These are phyloP conservation scores for Ganaspis sp. DNA, from an alignment of 1,140 invertebrate species.

Conservation along the genomic window DNA sequence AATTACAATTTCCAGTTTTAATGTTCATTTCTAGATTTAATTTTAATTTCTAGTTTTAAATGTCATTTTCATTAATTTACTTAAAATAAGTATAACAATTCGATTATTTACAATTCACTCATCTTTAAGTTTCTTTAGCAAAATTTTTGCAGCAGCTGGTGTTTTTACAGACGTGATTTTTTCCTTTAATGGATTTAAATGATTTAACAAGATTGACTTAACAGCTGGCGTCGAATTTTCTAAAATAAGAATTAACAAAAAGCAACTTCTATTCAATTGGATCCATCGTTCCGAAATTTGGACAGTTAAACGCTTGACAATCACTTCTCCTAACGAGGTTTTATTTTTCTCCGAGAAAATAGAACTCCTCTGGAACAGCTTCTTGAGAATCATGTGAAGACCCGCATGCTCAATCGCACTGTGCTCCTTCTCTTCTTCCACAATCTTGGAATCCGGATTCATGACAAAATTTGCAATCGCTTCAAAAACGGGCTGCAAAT, in stretches of 20 bases:
- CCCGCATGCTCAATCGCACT: conserved; percentile 87
- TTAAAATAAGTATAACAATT: background rate
- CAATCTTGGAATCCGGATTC: conserved; percentile 69
- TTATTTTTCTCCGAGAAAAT: conserved; percentile 62
- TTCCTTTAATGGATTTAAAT: conserved; percentile 44
- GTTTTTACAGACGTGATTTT: conserved; percentile 68
- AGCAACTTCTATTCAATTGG: conserved; percentile 79
- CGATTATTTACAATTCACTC: conserved; percentile 32
- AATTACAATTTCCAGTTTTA: background rate
- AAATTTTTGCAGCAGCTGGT: conserved; percentile 76
- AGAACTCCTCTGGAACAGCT: conserved; percentile 84
- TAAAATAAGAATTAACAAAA: conserved; percentile 77
- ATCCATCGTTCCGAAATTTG: conserved; percentile 76
- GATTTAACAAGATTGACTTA: conserved; percentile 45
- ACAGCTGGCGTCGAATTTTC: conserved; percentile 69
- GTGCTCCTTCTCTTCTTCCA: conserved; percentile 73
- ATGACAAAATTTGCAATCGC: conserved; percentile 74
- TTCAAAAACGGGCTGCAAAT: conserved; percentile 68
- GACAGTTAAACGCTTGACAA: conserved; percentile 70
- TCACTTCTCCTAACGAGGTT: conserved; percentile 72
- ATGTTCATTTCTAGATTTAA: too few species aligned
- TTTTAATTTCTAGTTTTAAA: too few species aligned
- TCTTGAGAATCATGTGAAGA: conserved; percentile 88
- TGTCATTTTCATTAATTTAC: background rate
- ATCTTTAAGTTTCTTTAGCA: conserved; percentile 74